Evolutionary conservation across 2,113 vertebrate genomes (phyloP), one percentile per base, ranked within the genome.

Genomic region (Gobiocypris rarus): DNA sequence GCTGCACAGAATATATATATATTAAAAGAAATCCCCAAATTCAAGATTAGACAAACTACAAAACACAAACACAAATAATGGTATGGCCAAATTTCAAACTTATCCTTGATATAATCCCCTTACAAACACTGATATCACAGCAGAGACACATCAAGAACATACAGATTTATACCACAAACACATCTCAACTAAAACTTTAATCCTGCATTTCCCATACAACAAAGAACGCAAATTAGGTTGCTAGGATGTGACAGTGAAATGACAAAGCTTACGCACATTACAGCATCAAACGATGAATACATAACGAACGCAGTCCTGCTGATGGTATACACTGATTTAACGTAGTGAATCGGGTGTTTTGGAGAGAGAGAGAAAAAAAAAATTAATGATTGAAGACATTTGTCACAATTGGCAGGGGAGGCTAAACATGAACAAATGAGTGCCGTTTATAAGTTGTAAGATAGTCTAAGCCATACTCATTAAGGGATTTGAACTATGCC

Each of bases 1-100:
- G 92, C 93, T 93, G 92, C 91, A 94, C 92, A 90, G 87, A 86
- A 84, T 85, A 89, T 92, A 89, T 88, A 90, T 91, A 89, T 86
- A n/a, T 83, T 79, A 85, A 89, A 86, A 84, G 28, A 28, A 90
- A 87, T 31, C 69, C 83, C 69, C 79, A 67, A 63, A 77, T 87
- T 85, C 58, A 52, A 84, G 84, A 83, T 85, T 88, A 84, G 3
- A 13, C 10, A n/a, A 86, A 88, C n/a, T 58, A 48, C 74, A n/a
- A n/a, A n/a, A 78, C 45, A 84, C 58, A 77, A 58, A 75, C 82
- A 87, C 71, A 69, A 74, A 75, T 74, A 28, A 75, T 59, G 45
- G 77, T 24, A 84, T 63, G 31, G 38, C 59, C 70, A 82, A 56
- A 78, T 85, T 65, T 84, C 61, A 17, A 41, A 81, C 61, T 24